Base-by-base conservation (phyloP, 2,888 invertebrate genomes). In the Eutolmus rufibarbis region DNA sequence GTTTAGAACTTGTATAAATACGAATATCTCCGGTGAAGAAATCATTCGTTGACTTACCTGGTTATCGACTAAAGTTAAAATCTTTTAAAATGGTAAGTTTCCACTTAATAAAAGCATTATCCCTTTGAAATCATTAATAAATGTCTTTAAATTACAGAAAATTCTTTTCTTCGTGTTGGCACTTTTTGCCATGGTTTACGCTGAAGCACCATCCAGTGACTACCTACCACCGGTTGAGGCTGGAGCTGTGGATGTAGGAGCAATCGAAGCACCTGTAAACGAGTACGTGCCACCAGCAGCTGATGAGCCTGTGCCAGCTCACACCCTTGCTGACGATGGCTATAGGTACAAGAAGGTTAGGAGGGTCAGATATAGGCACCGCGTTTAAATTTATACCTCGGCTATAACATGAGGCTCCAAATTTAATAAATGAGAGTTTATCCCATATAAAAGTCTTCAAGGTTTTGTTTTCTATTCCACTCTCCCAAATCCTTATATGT, bases 291-390 rank as follows among this genome's bases (percentile, higher is more conserved):
- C 51, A 14, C 31, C 56, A n/a, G 56, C 28, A 14, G 43, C 66
- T 37, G 66, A 57, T 56, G 86, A 76, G 51, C 76, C 77, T 28
- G 14, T 16, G n/a, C 77, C 76, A 76, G 76, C 56, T 56, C 76
- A 76, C 37, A 19, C 74, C 23, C 31, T 86, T 1, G 74, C 28
- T 46, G 56, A 86, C 7, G 86, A 86, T 4, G 86, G 86, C 8
- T 86, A 86, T 19, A 76, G 51, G 19, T 86, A 86, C 28, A 86
- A 76, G 77, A 86, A 51, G 34, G 82, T 84, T 31, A 57, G 82
- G 37, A 84, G 66, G 66, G 5, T 84, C 19, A 84, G 37, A 66
- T 84, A 84, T 16, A 57, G 82, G 12, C 51, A 37, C 12, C 82
- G 82, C 14, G 57, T 40, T 51, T 79, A 46, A 43, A 46, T 51